Evolutionary conservation across 2,113 vertebrate genomes (phyloP).

Genomic region (Ranitomeya variabilis): DNA sequence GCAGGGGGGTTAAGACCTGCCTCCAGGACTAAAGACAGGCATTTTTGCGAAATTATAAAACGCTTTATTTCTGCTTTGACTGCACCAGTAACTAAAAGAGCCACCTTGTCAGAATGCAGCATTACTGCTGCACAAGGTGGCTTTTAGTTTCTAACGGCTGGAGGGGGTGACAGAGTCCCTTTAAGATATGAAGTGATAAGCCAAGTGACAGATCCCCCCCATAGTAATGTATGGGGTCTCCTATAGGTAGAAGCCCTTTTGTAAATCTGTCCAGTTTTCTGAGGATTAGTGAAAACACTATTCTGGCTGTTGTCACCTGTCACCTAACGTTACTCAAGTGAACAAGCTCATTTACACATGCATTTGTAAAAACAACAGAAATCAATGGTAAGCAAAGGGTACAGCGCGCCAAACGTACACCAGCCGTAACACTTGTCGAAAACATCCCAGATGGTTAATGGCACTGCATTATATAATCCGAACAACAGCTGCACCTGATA

Average conservation of each 20-base stretch:
- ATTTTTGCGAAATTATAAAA: too few species aligned
- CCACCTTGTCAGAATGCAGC: too few species aligned
- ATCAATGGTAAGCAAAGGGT: background rate
- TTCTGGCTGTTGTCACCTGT: constrained; percentile 10
- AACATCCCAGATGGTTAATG: constrained; percentile 25
- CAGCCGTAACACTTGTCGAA: background rate
- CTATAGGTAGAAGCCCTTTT: background rate
- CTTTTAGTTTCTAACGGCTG: too few species aligned
- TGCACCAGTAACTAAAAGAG: too few species aligned
- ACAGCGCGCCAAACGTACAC: background rate
- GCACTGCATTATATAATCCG: constrained; percentile 9
- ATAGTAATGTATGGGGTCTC: too few species aligned
- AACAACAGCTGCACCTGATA: constrained; percentile 25
- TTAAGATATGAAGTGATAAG: too few species aligned
- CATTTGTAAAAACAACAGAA: background rate
- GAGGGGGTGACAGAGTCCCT: too few species aligned
- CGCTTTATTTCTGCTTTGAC: too few species aligned
- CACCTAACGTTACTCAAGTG: background rate
- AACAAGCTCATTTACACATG: background rate
- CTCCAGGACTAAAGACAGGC: too few species aligned
- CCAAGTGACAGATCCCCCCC: too few species aligned
- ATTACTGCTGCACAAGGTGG: too few species aligned
- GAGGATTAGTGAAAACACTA: background rate
- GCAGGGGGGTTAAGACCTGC: too few species aligned
- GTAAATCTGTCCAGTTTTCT: background rate